Base-by-base conservation (phyloP, 2,113 vertebrate species). In the Gavia stellata region DNA sequence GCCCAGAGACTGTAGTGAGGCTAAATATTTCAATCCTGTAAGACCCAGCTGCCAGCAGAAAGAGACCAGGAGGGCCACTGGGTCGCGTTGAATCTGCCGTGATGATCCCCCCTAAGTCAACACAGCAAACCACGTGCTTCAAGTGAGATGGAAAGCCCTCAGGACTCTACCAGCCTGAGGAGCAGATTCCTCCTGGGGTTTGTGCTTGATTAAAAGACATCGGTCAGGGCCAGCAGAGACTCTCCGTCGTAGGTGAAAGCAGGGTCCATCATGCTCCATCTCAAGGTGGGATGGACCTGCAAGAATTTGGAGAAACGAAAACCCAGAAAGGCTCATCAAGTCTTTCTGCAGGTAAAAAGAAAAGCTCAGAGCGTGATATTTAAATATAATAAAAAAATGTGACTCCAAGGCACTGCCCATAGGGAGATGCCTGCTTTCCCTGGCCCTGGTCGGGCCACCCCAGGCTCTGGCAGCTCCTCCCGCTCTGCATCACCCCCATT, bases 221-320 rank as follows among this genome's bases (percentile, higher is more conserved):
- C 3, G 1, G 18, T 24, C 31, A 21, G 56, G 52, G 34, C 61
- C 59, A 68, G 62, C 2, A 0, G 74, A 66, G 28, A 38, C 31
- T 42, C 42, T 42, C 73, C 4, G 1, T 26, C 2, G 0, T 0
- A 61, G 36, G 20, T 36, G 24, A 61, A 38, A 68, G 31, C 34
- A 36, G 50, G 7, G 17, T 28, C 42, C 36, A 66, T n/a, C 10
- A 15, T 2, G 6, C 50, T 53, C 4, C 23, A 19, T 17, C 61
- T 79, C 21, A 55, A 66, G 5, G 11, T 56, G 49, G 15, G 61
- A 53, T 2, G 7, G 17, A 16, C 16, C 40, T 58, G 58, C 52
- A 89, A 16, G 38, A 40, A 78, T 38, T 34, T 65, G 45, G 55
- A 53, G 81, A 73, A 61, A 88, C 34, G 10, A 78, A 88, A 66